Percentiles rank a stretch among this genome's conserved stretches.
These are phyloP conservation scores for Oophaga pumilio DNA, from an alignment of 2,113 vertebrate species.

Conservation along the genomic window DNA sequence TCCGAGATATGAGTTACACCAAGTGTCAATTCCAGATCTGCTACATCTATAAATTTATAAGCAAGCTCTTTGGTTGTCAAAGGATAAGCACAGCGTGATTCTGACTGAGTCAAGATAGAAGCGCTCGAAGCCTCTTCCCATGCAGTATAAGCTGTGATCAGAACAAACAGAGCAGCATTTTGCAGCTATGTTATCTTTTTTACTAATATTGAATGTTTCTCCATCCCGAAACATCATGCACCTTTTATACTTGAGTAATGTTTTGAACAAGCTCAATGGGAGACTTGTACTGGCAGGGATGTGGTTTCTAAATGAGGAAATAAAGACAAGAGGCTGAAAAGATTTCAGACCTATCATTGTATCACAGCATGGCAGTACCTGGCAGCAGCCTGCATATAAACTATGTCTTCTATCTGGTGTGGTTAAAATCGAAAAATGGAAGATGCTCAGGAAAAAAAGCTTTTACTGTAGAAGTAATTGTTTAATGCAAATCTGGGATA, in stretches of 20 bases:
- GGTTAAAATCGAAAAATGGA: not conserved
- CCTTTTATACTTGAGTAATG: conserved; percentile 32
- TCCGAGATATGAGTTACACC: not conserved
- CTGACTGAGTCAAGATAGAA: not conserved
- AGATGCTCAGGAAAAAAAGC: not conserved
- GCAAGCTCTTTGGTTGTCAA: not conserved
- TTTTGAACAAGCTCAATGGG: conserved; percentile 34
- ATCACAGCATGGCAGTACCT: conserved; percentile 33
- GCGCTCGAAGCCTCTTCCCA: not conserved
- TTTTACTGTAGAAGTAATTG: not conserved
- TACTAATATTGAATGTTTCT: not conserved
- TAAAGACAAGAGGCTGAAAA: conserved; percentile 28
- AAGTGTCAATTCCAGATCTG: not conserved
- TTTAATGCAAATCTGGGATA: conserved; percentile 6
- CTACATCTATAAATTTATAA: not conserved
- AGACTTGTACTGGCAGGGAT: conserved; percentile 24
- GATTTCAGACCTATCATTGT: conserved; percentile 42
- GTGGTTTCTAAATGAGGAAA: conserved; percentile 28
- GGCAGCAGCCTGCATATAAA: conserved; percentile 22
- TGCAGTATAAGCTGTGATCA: conserved; percentile 1
- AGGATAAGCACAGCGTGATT: not conserved
- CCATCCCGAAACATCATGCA: conserved; percentile 3
- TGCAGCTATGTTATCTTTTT: conserved; percentile 34
- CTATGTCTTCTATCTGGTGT: not conserved
- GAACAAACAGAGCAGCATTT: conserved; percentile 17